Evolutionary conservation across 2,888 invertebrate species (phyloP), one percentile per base, ranked within the genome.

Genomic region (Andrena trimmerana): DNA sequence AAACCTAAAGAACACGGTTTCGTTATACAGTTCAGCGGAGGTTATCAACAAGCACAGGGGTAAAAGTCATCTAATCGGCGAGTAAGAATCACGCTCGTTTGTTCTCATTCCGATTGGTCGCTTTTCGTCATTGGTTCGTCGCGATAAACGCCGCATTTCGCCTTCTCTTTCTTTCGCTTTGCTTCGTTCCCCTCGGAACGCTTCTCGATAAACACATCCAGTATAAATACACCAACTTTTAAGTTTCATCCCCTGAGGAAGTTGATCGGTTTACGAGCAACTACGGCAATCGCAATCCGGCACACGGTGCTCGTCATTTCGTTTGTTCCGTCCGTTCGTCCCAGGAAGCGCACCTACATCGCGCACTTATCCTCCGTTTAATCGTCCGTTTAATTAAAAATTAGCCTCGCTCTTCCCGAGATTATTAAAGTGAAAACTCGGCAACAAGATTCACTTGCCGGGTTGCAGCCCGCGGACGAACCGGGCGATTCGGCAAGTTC

Each of bases 211-310:
- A 90, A 85, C 72, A 62, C 62, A 73, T 36, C 74, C 72, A 84
- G 88, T 92, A 92, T 93, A 93, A 93, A 92, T 93, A 92, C 89
- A 81, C 72, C 70, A 85, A 89, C 85, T 86, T 85, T 69, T 36
- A 83, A 78, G 77, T 89, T 89, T 86, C 86, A 90, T 85, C 89
- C 89, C 89, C 83, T 88, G 86, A 86, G 7, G 2, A 36, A 8
- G 24, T 57, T 2, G 63, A 20, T 16, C n/a, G 52, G 62, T 59
- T n/a, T 36, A 10, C 10, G 8, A 27, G 48, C 20, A 8, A 20
- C 29, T 31, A n/a, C 36, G 16, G 0, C 5, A 42, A 42, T 42
- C 1, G 3, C 4, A 16, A 42, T 42, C 42, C 42, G 16, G 20
- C 20, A 4, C 42, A 5, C 16, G 16, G 42, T 16, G 42, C 0